Conservation (phyloP, 2,888 invertebrate species). For the Listrodromus nycthemerus region DNA sequence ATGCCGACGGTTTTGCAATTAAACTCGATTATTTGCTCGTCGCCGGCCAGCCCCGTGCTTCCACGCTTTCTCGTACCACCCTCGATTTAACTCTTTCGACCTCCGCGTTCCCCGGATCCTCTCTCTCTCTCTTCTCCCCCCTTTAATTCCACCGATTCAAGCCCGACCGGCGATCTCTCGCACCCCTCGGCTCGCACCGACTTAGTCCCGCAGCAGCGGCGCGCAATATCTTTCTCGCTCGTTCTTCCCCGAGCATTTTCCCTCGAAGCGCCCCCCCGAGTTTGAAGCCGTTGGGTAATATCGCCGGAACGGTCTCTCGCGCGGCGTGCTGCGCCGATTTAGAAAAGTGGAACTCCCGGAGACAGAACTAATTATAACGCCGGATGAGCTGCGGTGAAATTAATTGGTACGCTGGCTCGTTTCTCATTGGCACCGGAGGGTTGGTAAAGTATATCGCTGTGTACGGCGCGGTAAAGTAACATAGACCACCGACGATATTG, state of each 20-base stretch:
- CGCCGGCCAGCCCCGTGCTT: conserved; percentile 74
- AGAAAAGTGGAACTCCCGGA: conserved; percentile 75
- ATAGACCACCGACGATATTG: conserved; percentile 6
- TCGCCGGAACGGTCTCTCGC: conserved; percentile 73
- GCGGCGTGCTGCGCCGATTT: conserved; percentile 72
- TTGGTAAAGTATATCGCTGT: conserved; percentile 7
- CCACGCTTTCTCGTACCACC: conserved; percentile 68
- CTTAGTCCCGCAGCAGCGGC: conserved; percentile 58
- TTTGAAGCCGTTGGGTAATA: conserved; percentile 69
- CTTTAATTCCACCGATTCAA: conserved; percentile 67
- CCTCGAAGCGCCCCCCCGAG: conserved; percentile 48
- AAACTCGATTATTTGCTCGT: conserved; percentile 85
- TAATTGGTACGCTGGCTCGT: conserved; percentile 60
- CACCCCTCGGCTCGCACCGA: conserved; percentile 48
- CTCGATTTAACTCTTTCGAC: conserved; percentile 82
- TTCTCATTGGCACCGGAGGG: conserved; percentile 25
- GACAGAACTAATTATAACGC: conserved; percentile 77
- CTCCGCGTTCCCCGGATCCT: conserved; percentile 62
- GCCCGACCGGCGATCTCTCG: conserved; percentile 51
- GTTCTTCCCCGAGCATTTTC: conserved; percentile 59
- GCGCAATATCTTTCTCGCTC: conserved; percentile 76
- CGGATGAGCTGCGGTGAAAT: conserved; percentile 64
- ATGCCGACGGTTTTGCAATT: conserved; percentile 85
- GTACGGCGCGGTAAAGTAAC: conserved; percentile 3
- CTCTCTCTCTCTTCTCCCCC: conserved; percentile 56